Conservation (phyloP, 2,888 invertebrate genomes). For the Rhopalosiphum nymphaeae region DNA sequence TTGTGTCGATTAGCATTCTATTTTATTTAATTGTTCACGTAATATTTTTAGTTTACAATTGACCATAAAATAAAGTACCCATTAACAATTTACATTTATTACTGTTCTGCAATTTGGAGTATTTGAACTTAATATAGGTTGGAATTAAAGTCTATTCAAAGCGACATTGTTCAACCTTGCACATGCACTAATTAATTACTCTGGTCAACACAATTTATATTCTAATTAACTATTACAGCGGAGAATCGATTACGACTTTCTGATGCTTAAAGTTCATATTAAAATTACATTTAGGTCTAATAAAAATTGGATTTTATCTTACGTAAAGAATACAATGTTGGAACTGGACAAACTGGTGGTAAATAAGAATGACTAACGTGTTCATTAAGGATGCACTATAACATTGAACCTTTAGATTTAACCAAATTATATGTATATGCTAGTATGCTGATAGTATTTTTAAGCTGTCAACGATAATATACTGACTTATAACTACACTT, state of each 20-base stretch:
- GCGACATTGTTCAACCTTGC: constrained; percentile 45
- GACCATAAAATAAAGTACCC: constrained; percentile 34
- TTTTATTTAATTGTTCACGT: constrained; percentile 36
- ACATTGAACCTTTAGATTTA: background rate
- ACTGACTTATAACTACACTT: background rate
- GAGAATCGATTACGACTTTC: background rate
- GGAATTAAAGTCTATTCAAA: constrained; percentile 47
- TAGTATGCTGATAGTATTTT: background rate
- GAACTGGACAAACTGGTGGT: background rate
- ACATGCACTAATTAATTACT: constrained; percentile 56
- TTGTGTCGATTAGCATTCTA: background rate
- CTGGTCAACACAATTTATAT: background rate
- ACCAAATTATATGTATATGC: background rate
- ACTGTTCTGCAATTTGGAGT: constrained; percentile 40
- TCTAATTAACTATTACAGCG: background rate
- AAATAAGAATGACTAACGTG: background rate
- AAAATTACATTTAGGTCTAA: background rate
- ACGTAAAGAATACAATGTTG: background rate
- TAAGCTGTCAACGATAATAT: background rate
- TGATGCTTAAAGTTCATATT: background rate
- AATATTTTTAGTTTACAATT: constrained; percentile 26
- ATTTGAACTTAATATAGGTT: constrained; percentile 30
- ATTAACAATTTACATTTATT: constrained; percentile 37
- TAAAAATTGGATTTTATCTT: background rate
- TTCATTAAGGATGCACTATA: background rate